Base-by-base conservation (phyloP, 2,113 vertebrate genomes). In the Struthidea cinerea region DNA sequence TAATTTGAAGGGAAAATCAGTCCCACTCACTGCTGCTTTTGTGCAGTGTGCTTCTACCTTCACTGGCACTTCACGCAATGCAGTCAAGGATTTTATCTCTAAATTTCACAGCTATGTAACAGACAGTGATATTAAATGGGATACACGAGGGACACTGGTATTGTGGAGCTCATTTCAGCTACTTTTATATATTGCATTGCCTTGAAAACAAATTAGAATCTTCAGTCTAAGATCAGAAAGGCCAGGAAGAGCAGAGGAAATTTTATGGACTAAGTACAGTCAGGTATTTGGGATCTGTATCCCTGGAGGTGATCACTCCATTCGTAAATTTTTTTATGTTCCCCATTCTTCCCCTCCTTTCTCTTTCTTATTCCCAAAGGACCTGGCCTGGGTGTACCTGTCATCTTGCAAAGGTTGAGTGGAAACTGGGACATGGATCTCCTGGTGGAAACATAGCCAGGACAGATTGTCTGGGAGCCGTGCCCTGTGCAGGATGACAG, bases 401-500 rank as follows among this genome's bases (percentile, higher is more conserved):
- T 41, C 35, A 10, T 16, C 46, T 44, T 67, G 46, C 17, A 68
- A 74, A 53, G 18, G 33, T 27, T 0, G 0, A 21, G 41, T 17
- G 47, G 57, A 53, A 79, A 78, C 0, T 0, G 14, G 47, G 41
- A 37, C 22, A 2, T 4, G n/a, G 32, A 12, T 73, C n/a, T 79
- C 18, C 81, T 76, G 84, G 16, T 35, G 74, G 63, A 47, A 77
- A 4, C n/a, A 52, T 3, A 32, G 20, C 16, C 30, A 53, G 70
- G 46, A 33, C 22, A 60, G 57, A 26, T 18, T 59, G 13, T 21
- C 37, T 57, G 37, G 26, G 39, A 87, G 20, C 23, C 24, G 82
- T 79, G 69, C 6, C 11, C 21, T 64, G 37, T 6, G 10, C 63
- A 33, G 37, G 57, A 14, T n/a, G 37, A 9, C 7, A 35, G n/a